These are phyloP conservation scores for Aplysina aerophoba DNA, from an alignment of 37 sponge, comb jelly and placozoan genomes.

Conservation along the genomic window DNA sequence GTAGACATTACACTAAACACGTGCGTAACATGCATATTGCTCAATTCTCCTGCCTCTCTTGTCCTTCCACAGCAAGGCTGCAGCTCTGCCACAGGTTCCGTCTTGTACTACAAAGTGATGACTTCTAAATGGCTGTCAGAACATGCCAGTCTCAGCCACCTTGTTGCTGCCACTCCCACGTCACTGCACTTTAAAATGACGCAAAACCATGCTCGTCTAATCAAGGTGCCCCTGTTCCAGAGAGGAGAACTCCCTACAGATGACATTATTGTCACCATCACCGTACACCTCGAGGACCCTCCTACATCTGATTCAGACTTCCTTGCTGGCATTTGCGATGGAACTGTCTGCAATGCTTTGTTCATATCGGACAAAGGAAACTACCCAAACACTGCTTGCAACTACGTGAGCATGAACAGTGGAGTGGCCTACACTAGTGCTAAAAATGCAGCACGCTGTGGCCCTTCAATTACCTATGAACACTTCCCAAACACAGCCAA, in stretches of 20 bases:
- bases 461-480: neutral
- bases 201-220: neutral
- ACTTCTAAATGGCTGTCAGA: constrained; percentile 15
- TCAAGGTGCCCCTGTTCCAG: constrained; percentile 13
- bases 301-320: constrained; percentile 21
- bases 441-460: neutral
- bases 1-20: too few relatives aligned
- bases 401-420: neutral
- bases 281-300: constrained; percentile 2
- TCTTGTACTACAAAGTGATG: constrained; percentile 18
- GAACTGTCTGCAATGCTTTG: constrained; percentile 25
- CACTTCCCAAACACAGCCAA: neutral
- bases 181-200: neutral
- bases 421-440: neutral
- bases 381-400: neutral
- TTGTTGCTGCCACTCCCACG: neutral
- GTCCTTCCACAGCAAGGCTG: too few relatives aligned
- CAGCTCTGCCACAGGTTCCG: neutral
- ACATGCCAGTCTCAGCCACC: neutral
- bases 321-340: neutral
- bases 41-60: too few relatives aligned
- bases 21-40: too few relatives aligned
- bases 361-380: neutral
- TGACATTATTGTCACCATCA: constrained; percentile 13
- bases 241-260: neutral